A percentile compares a stretch with the other conserved stretches of the same genome.
These are phyloP conservation scores for Masticophis lateralis DNA, from an alignment of 2,797 vertebrate genomes.

Conservation along the genomic window DNA sequence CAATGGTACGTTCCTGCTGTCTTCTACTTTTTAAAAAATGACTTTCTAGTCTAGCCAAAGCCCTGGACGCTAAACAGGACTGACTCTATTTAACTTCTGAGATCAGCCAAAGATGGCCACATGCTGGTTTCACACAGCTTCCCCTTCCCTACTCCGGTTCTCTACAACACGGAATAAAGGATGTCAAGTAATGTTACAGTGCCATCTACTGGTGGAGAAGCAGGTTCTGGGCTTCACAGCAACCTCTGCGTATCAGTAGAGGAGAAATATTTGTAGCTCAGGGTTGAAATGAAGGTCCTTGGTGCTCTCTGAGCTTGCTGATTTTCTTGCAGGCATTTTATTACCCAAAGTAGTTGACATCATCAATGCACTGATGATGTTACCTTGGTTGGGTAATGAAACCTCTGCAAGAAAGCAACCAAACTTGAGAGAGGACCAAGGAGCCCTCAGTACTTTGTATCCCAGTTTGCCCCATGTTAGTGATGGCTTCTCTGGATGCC, in stretches of 20 bases:
- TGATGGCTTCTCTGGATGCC: too few relatives aligned
- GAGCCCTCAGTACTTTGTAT: background rate
- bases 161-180: too few relatives aligned
- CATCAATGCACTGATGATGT: background rate
- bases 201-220: constrained; percentile 44
- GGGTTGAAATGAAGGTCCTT: background rate
- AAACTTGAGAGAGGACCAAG: background rate
- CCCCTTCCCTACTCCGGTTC: background rate
- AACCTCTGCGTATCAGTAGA: background rate
- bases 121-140: background rate
- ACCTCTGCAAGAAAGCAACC: background rate
- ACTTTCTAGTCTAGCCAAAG: background rate
- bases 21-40: background rate
- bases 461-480: background rate
- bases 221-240: background rate
- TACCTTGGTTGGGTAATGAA: background rate
- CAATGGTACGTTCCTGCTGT: background rate
- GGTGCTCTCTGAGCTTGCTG: background rate
- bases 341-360: background rate
- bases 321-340: background rate
- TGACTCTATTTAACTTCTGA: background rate
- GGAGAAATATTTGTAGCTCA: background rate
- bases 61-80: background rate
- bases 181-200: constrained; percentile 13
- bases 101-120: background rate